These are phyloP conservation scores for Phasia obesa DNA, from an alignment of 2,888 invertebrate genomes.

Conservation along the genomic window DNA sequence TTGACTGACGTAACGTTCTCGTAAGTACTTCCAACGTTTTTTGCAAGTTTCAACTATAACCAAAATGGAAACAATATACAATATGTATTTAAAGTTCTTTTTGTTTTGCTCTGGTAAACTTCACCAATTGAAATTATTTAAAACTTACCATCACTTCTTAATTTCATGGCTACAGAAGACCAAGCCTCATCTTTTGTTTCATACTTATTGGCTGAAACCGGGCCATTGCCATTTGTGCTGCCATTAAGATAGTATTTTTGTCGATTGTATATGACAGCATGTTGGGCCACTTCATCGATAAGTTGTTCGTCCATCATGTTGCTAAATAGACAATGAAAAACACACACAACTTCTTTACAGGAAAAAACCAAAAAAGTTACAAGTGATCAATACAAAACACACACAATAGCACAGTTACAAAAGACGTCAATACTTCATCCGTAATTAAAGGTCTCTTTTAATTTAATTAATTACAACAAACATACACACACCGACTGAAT, in stretches of 20 bases:
- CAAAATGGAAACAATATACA: too few relatives aligned
- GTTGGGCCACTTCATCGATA: constrained; percentile 82
- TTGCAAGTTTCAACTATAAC: constrained; percentile 81
- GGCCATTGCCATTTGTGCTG: constrained; percentile 71
- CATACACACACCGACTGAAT: constrained; percentile 16
- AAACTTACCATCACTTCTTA: constrained; percentile 81
- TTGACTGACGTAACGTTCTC: constrained; percentile 82
- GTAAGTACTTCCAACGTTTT: constrained; percentile 82
- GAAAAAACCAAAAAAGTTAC: constrained; percentile 6
- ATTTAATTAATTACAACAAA: constrained; percentile 62
- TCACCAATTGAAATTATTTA: too few relatives aligned
- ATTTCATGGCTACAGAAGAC: constrained; percentile 80
- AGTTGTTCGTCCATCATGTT: constrained; percentile 82
- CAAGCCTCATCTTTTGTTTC: constrained; percentile 82
- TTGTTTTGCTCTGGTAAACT: too few relatives aligned
- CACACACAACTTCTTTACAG: constrained; percentile 11
- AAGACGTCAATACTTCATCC: constrained; percentile 50
- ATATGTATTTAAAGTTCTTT: background rate
- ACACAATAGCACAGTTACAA: background rate
- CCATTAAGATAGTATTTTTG: constrained; percentile 82
- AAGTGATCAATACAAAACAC: constrained; percentile 25
- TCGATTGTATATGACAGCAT: constrained; percentile 82
- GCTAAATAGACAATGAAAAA: constrained; percentile 41
- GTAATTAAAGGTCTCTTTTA: constrained; percentile 56
- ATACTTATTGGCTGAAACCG: constrained; percentile 76